phyloP scores from a whole-genome alignment of 92 coral and sea anemone genomes.

The Phenganax subtilis region DNA sequence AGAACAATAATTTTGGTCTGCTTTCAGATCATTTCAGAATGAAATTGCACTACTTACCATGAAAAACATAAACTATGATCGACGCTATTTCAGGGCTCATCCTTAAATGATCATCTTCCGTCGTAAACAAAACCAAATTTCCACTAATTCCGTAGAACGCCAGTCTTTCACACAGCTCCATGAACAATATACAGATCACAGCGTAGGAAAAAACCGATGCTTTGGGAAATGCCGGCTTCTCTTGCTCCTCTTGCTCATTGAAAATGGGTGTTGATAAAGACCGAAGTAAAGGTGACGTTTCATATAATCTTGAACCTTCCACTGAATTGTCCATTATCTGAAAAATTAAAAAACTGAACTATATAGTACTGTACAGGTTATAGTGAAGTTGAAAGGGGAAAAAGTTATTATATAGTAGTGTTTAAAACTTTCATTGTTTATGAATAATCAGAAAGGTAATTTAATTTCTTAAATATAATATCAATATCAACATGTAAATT shows the following conservation, averaged over 20 bases:
- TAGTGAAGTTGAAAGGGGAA: too few relatives aligned
- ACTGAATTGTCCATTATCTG: not conserved
- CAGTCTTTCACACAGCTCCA: conserved; percentile 82
- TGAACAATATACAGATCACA: conserved; percentile 61
- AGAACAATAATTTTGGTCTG: not conserved
- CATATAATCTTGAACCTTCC: not conserved
- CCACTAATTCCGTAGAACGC: conserved; percentile 79
- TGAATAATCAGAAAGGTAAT: too few relatives aligned
- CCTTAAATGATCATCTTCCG: conserved; percentile 35
- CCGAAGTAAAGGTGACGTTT: not conserved
- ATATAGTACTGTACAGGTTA: too few relatives aligned
- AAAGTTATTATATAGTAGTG: too few relatives aligned
- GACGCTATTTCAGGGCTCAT: conserved; percentile 57
- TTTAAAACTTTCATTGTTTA: too few relatives aligned
- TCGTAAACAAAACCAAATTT: conserved; percentile 65
- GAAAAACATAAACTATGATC: conserved; percentile 58
- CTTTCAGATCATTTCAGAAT: not conserved
- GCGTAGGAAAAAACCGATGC: conserved; percentile 4
- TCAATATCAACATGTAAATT: too few relatives aligned
- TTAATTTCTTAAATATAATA: too few relatives aligned
- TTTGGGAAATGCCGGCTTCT: not conserved
- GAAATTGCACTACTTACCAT: conserved; percentile 47
- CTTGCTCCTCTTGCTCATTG: not conserved
- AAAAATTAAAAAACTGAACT: not conserved
- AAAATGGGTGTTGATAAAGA: not conserved